Evolutionary conservation across 2,888 invertebrate species (phyloP).

Genomic region (Macaria liturata): DNA sequence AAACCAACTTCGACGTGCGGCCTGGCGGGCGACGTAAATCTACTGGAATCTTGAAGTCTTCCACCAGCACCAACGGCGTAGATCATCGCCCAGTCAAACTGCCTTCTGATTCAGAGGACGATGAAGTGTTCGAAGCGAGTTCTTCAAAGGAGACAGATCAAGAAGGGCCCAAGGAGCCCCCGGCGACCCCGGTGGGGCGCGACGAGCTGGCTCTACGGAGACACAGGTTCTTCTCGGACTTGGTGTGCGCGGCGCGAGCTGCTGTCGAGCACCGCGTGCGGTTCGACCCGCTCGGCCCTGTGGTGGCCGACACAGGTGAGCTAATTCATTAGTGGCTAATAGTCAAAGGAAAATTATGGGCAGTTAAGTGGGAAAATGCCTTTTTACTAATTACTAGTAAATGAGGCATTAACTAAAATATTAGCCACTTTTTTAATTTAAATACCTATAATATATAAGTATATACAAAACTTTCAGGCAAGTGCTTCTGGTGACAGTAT

Average conservation of each 20-base stretch:
- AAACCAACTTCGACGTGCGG: constrained; percentile 70
- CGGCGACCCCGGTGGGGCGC: constrained; percentile 90
- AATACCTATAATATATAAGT: too few species aligned
- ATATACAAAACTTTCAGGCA: too few species aligned
- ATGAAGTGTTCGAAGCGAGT: constrained; percentile 85
- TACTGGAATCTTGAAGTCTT: constrained; percentile 73
- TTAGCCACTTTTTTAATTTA: too few species aligned
- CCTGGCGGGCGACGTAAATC: constrained; percentile 67
- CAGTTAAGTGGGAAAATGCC: constrained; percentile 10
- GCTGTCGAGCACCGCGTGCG: constrained; percentile 89
- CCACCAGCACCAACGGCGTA: constrained; percentile 61
- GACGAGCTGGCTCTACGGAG: constrained; percentile 90
- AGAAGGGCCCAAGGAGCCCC: constrained; percentile 85
- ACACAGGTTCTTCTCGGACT: constrained; percentile 90
- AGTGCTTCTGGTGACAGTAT: too few species aligned
- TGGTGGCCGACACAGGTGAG: constrained; percentile 84
- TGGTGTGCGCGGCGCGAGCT: constrained; percentile 88
- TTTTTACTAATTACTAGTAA: constrained; percentile 2
- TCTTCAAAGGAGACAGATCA: constrained; percentile 57
- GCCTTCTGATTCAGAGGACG: constrained; percentile 70
- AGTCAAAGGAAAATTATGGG: constrained; percentile 10
- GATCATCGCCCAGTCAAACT: constrained; percentile 54
- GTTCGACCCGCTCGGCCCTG: constrained; percentile 88
- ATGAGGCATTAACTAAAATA: too few species aligned
- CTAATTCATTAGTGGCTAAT: constrained; percentile 20